Base-by-base conservation (phyloP, 2,888 invertebrate genomes). In the Aspidapion aeneum region DNA sequence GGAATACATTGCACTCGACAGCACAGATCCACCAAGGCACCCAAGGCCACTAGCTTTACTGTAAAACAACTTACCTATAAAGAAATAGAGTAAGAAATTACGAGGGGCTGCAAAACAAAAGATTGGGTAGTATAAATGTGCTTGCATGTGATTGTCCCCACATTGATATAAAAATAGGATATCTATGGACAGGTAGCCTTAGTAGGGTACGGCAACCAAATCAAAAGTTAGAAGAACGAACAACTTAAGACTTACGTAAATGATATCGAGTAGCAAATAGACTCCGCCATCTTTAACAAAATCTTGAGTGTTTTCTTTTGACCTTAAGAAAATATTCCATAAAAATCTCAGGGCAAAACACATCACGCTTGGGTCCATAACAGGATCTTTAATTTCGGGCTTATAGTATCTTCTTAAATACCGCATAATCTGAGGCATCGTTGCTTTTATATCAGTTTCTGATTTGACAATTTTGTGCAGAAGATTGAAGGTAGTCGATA, bases 21-120 rank as follows among this genome's bases (percentile, higher is more conserved):
- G 60, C 79, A 77, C 9, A 82, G 70, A 60, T 83, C 83, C 1
- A 76, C 75, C 2, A 83, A 65, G 3, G 77, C 68, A 18, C 80
- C 80, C 18, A 83, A 73, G 54, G 75, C 79, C 12, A 81, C 65
- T 20, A 79, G 68, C 69, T 77, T 77, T n/a, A 80, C 76, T 0
- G 76, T 73, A 62, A 78, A 74, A 19, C 69, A 70, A 16, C 73
- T 68, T 16, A 66, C 68, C 77, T 78, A 70, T 50, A 69, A 69
- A 61, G 49, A 63, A 5, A 35, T n/a, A n/a, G n/a, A n/a, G n/a
- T n/a, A n/a, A n/a, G n/a, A n/a, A n/a, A n/a, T n/a, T n/a, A n/a
- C n/a, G n/a, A n/a, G n/a, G n/a, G n/a, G n/a, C n/a, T n/a, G n/a
- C n/a, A n/a, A n/a, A n/a, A n/a, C n/a, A n/a, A n/a, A n/a, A n/a